Evolutionary conservation across 2,113 vertebrate species (phyloP).

Genomic region (Colossoma macropomum): DNA sequence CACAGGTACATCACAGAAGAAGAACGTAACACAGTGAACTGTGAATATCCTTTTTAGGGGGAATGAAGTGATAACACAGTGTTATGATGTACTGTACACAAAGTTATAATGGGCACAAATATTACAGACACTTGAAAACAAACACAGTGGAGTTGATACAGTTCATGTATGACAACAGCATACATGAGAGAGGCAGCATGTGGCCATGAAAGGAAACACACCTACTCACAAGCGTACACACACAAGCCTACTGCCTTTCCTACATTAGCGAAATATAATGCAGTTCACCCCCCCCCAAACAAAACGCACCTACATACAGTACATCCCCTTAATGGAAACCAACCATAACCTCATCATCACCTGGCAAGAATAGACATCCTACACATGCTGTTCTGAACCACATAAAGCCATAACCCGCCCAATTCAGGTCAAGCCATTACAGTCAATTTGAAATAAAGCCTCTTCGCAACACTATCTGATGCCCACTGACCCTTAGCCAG

Average conservation of each 20-base stretch:
- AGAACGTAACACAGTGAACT: background rate
- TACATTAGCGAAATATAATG: background rate
- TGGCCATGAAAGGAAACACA: conserved; percentile 22
- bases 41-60: background rate
- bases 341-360: background rate
- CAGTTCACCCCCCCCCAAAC: background rate
- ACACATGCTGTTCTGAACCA: background rate
- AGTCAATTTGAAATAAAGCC: background rate
- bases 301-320: background rate
- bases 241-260: background rate
- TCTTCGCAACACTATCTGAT: background rate
- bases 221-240: conserved; percentile 25
- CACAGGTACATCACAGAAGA: background rate
- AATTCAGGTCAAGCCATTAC: background rate
- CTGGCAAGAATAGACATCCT: background rate
- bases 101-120: background rate
- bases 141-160: conserved; percentile 1
- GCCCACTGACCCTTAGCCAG: background rate
- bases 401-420: background rate
- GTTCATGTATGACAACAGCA: conserved; percentile 43
- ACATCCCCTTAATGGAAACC: background rate
- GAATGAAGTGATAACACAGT: background rate
- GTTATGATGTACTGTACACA: conserved; percentile 1
- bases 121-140: background rate
- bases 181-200: conserved; percentile 35